These are phyloP conservation scores for Drosophila ambigua DNA, from an alignment of 1,140 invertebrate species.

Conservation along the genomic window DNA sequence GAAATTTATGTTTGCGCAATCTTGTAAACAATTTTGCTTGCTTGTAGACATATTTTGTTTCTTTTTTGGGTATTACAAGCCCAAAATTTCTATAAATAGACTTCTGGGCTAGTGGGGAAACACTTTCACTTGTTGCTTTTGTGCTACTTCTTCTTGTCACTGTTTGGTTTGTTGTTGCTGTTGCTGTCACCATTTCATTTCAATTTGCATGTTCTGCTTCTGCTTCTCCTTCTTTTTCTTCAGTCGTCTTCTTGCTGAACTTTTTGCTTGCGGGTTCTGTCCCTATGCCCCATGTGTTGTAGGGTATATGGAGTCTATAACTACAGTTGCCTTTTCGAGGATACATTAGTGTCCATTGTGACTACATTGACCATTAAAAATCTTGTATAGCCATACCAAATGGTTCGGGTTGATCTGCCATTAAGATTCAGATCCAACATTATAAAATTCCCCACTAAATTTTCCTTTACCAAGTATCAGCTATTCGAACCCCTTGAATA, in stretches of 20 bases:
- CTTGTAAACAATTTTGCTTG: conserved; percentile 18
- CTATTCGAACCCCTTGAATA: conserved; percentile 23
- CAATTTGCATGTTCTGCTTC: conserved; percentile 40
- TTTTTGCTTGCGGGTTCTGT: background rate
- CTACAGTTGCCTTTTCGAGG: no score
- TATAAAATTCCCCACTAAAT: background rate
- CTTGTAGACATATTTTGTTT: conserved; percentile 10
- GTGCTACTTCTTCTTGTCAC: background rate
- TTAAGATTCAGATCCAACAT: no score
- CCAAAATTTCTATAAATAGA: conserved; percentile 63
- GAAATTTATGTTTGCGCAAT: conserved; percentile 60
- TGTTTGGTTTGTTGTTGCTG: conserved; percentile 4
- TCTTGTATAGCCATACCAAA: no score
- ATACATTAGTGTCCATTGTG: no score
- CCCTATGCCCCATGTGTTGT: background rate
- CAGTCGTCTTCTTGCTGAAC: background rate
- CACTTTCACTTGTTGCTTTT: conserved; percentile 76
- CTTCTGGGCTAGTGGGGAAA: conserved; percentile 10
- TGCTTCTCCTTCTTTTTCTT: background rate
- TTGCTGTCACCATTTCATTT: conserved; percentile 13
- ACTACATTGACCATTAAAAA: no score
- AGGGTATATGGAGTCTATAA: background rate
- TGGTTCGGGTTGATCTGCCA: no score
- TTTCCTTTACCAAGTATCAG: conserved; percentile 7
- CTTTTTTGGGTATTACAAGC: conserved; percentile 40